Percentiles rank a stretch among this genome's conserved stretches.
These are phyloP conservation scores for Drosophila subpulchrella DNA, from an alignment of 1,140 invertebrate genomes.

Conservation along the genomic window DNA sequence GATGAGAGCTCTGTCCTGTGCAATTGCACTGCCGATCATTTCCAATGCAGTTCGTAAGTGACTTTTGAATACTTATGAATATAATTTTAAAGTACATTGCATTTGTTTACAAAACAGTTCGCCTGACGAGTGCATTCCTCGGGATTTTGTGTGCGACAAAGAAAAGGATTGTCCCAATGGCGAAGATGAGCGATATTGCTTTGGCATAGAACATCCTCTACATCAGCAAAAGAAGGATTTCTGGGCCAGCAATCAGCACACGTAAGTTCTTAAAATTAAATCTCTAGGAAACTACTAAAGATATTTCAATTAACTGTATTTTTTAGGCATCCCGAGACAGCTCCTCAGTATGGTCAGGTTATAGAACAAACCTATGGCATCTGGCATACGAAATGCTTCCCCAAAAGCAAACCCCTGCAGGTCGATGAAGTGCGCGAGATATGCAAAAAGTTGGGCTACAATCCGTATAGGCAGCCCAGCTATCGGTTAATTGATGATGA, in stretches of 20 bases:
- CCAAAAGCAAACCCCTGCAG: conserved; percentile 72
- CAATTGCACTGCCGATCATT: conserved; percentile 86
- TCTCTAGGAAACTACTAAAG: not conserved
- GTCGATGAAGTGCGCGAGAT: conserved; percentile 81
- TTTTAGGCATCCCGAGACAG: conserved; percentile 32
- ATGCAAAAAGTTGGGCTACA: conserved; percentile 84
- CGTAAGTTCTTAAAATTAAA: not conserved
- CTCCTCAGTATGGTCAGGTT: conserved; percentile 85
- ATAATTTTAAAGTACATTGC: not conserved
- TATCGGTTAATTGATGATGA: conserved; percentile 76
- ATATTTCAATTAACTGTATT: conserved; percentile 9
- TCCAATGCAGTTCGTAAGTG: conserved; percentile 85
- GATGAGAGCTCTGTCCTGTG: conserved; percentile 90
- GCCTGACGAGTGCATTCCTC: conserved; percentile 87
- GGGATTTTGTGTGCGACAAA: conserved; percentile 90
- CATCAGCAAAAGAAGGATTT: conserved; percentile 53
- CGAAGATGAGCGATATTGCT: conserved; percentile 88
- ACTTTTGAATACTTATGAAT: no score
- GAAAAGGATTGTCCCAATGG: conserved; percentile 88
- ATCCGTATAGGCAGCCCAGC: conserved; percentile 67
- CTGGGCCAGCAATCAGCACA: conserved; percentile 45
- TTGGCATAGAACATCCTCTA: conserved; percentile 79
- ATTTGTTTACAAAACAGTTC: conserved; percentile 36
- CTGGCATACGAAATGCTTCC: conserved; percentile 87
- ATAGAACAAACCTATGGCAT: conserved; percentile 86